Base-by-base conservation (phyloP, 1,140 invertebrate genomes). In the Lordiphosa clarofinis region DNA sequence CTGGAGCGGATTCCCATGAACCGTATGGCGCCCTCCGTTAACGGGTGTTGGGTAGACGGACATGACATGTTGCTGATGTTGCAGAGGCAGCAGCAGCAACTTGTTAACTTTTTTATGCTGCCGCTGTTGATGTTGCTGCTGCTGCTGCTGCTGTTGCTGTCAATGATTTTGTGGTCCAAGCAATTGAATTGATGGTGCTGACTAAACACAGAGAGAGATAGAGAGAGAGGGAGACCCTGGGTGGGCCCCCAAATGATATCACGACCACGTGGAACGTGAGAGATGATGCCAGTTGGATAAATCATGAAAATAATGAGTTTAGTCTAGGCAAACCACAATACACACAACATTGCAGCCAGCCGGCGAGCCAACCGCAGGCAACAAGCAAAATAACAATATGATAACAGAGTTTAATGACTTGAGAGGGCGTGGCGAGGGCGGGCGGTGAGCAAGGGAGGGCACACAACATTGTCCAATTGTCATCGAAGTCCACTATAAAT, bases 121-220 rank as follows among this genome's bases (percentile, higher is more conserved):
- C 28, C 5, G 28, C 28, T 31, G 28, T 5, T 31, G 28, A 5
- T 31, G 28, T 3, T 31, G 28, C 28, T 31, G 28, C 28, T 28
- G 24, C 24, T 28, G 24, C 6, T 28, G 24, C 2, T 31, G 28
- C 37, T 62, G 67, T 46, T 46, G 31, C 74, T 82, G 76, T 82
- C 78, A 84, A 84, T 82, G 78, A 71, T 69, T 82, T 73, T 81
- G 76, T 72, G 67, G 71, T 76, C 58, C 67, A 49, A 61, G 76
- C 76, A 81, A 82, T 82, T 82, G 67, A 81, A 75, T 69, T 68
- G 75, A 62, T 52, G 75, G 42, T 61, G 70, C 52, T 60, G 56
- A 66, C 61, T 65, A 58, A 81, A 69, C 76, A 75, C 57, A 56
- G 66, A 66, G 64, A 56, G 15, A 15, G 15, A n/a, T n/a, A 15